Base-by-base conservation (phyloP, 1,140 invertebrate genomes). In the Zaprionus lachaisei region DNA sequence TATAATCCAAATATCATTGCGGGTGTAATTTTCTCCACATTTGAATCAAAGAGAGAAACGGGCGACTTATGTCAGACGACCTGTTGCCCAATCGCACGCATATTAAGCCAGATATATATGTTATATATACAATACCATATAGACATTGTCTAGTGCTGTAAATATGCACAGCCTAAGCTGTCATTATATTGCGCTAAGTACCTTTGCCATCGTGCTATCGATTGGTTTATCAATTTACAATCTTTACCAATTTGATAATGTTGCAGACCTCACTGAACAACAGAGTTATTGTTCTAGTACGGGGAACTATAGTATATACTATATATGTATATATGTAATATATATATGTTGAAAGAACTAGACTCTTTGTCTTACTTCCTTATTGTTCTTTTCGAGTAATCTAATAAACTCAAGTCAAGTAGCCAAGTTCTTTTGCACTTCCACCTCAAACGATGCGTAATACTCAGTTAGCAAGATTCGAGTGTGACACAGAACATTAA, bases 1-100 rank as follows among this genome's bases (percentile, higher is more conserved):
- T 72, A 76, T 76, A 65, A 72, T 72, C 68, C 56, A 64, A 75
- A 75, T 66, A 72, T 64, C 68, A 72, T 65, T 71, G 73, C 73
- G 73, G 73, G 73, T 54, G 73, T 55, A 76, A 76, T 76, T 76
- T 76, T 72, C 73, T 38, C 68, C 34, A 28, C 58, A 75, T 64
- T 75, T 75, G 58, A 51, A 70, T 70, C 31, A 7, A 31, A 34
- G 38, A 17, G 9, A 34, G 31, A 61, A 57, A 55, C 15, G 44
- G 11, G 12, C 44, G 44, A 69, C 66, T 69, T 69, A 62, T 74
- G 66, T 61, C 65, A 74, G 54, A 20, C 20, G 17, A 26, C 51
- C 66, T 20, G 5, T 75, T 70, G 51, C 51, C 24, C 28, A 74
- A 74, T 41, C 17, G 62, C 12, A 12, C 7, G 47, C 4, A 49